Evolutionary conservation across 2,797 vertebrate species (phyloP).

Genomic region (Macropodus opercularis): DNA sequence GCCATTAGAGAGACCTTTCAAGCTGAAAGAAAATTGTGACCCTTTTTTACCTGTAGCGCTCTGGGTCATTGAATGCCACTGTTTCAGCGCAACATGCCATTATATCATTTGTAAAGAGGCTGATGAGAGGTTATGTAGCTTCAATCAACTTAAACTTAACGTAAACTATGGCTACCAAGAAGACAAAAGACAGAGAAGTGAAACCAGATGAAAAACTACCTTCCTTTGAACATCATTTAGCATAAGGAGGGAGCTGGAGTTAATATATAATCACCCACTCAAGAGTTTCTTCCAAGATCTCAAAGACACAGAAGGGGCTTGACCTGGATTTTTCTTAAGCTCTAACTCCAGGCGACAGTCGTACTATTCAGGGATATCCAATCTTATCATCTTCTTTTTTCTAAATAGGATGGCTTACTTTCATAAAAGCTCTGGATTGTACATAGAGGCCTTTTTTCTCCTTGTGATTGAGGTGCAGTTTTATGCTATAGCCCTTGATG

Average conservation of each 20-base stretch:
- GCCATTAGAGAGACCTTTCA: constrained; percentile 78
- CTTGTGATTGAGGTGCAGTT: constrained; percentile 69
- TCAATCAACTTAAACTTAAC: constrained; percentile 24
- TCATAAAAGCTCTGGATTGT: constrained; percentile 52
- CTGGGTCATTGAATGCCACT: constrained; percentile 73
- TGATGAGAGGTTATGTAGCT: constrained; percentile 42
- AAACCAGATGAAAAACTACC: constrained; percentile 52
- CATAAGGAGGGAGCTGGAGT: constrained; percentile 48
- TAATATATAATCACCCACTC: constrained; percentile 65
- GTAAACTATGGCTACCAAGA: constrained; percentile 19
- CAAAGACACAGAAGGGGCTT: constrained; percentile 53
- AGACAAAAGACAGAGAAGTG: constrained; percentile 56
- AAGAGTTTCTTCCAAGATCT: constrained; percentile 52
- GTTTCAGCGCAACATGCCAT: constrained; percentile 57
- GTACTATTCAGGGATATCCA: constrained; percentile 64
- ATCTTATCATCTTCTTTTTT: constrained; percentile 50
- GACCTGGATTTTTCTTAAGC: constrained; percentile 75
- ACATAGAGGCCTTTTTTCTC: constrained; percentile 75
- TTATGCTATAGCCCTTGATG: constrained; percentile 62
- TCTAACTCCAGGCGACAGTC: constrained; percentile 57
- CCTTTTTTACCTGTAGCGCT: constrained; percentile 68
- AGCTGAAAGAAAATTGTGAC: constrained; percentile 60
- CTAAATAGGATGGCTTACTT: constrained; percentile 69
- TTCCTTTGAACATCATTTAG: constrained; percentile 37
- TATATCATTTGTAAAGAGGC: constrained; percentile 32